phyloP scores from a whole-genome alignment of 2,113 vertebrate genomes.

The Hystrix brachyura region DNA sequence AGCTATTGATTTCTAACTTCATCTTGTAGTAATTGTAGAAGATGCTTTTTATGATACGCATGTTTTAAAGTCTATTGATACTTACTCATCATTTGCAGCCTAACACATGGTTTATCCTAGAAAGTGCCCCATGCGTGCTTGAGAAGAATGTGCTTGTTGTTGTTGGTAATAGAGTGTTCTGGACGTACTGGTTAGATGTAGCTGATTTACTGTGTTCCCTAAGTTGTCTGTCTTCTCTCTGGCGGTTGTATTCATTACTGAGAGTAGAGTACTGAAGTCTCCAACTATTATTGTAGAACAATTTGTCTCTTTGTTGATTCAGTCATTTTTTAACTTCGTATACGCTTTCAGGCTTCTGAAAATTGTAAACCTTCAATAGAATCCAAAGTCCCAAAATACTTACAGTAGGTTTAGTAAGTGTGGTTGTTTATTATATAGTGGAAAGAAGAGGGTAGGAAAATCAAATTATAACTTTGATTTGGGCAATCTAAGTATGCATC shows the following conservation, averaged over 20 bases:
- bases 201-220: not conserved
- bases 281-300: not conserved
- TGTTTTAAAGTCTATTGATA: not conserved
- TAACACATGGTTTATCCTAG: not conserved
- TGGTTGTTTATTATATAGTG: not conserved
- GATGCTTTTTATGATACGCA: not conserved
- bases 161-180: not conserved
- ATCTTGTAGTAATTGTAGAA: not conserved
- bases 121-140: not conserved
- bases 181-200: not conserved
- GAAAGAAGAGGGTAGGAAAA: not conserved
- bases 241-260: not conserved
- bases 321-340: not conserved
- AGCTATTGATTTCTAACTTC: not conserved
- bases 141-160: not conserved
- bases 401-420: not conserved
- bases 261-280: not conserved
- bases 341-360: not conserved
- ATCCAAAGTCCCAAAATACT: not conserved
- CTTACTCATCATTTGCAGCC: not conserved
- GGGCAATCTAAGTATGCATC: not conserved
- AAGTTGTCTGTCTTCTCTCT: not conserved
- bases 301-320: not conserved
- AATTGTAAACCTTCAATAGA: not conserved
- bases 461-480: not conserved